Percentiles rank a stretch among this genome's conserved stretches.
phyloP scores from a whole-genome alignment of 2,797 vertebrate species.

The Silurus lanzhouensis region DNA sequence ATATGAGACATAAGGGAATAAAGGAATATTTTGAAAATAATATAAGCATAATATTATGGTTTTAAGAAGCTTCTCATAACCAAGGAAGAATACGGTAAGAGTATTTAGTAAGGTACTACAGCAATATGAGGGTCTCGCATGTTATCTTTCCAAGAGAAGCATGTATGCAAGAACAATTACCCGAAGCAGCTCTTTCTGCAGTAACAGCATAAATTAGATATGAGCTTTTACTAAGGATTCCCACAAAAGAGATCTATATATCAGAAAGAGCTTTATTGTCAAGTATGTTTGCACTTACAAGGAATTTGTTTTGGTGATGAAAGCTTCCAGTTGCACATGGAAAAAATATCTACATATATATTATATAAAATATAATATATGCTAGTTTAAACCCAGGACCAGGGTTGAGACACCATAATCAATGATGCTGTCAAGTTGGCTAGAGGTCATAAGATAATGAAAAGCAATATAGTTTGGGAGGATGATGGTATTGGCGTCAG shows the following conservation, averaged over 20 bases:
- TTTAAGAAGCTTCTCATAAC: not conserved
- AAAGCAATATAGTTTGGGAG: not conserved
- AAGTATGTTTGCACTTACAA: too few species aligned
- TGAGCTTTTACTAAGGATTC: not conserved
- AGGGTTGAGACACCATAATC: not conserved
- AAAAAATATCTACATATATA: not conserved
- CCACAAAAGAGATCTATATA: not conserved
- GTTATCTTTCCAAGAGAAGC: constrained; percentile 4
- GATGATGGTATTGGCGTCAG: not conserved
- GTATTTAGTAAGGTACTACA: not conserved
- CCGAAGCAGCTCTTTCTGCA: not conserved
- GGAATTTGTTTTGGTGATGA: too few species aligned
- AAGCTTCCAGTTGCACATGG: too few species aligned
- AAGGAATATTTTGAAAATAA: constrained; percentile 18
- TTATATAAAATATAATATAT: not conserved
- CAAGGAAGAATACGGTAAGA: not conserved
- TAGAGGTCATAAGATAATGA: not conserved
- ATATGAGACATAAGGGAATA: not conserved
- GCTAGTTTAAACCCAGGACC: not conserved
- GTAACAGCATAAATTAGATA: not conserved
- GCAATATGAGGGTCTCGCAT: not conserved
- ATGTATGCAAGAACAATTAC: not conserved
- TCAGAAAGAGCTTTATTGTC: too few species aligned
- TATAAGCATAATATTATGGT: not conserved
- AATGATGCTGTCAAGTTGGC: not conserved